Evolutionary conservation across 2,113 vertebrate genomes (phyloP).

Genomic region (Nycticorax nycticorax): DNA sequence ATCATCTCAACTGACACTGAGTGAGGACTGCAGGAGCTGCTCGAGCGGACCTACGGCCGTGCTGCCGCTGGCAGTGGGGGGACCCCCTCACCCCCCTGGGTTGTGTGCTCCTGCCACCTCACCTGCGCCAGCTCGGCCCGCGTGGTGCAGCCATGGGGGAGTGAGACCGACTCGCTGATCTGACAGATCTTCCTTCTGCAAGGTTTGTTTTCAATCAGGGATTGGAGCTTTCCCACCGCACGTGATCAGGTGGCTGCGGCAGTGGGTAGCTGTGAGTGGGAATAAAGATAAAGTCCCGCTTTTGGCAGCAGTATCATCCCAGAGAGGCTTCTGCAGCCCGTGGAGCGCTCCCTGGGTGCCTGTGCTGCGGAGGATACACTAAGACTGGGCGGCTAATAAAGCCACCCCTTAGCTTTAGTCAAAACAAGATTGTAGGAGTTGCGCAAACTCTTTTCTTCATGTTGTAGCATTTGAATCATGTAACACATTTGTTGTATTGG

Average conservation of each 20-base stretch:
- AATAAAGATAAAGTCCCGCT: background rate
- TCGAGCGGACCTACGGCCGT: background rate
- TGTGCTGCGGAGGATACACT: background rate
- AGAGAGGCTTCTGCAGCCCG: background rate
- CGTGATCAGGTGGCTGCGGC: background rate
- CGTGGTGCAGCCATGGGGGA: background rate
- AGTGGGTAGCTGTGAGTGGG: background rate
- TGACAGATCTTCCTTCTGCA: background rate
- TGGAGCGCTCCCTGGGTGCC: background rate
- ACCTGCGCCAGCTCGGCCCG: background rate
- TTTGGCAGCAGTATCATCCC: background rate
- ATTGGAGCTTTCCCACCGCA: background rate
- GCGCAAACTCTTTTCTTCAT: background rate
- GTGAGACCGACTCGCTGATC: background rate
- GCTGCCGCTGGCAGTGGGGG: background rate
- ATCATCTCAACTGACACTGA: background rate
- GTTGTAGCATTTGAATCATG: background rate
- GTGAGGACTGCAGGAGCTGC: background rate
- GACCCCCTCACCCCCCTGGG: background rate
- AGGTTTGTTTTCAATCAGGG: background rate
- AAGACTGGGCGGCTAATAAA: background rate
- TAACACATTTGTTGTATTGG: background rate
- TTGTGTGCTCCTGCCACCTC: background rate
- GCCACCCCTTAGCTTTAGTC: background rate
- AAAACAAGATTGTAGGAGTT: background rate